A percentile compares a stretch with the other conserved stretches of the same genome.
phyloP scores from a whole-genome alignment of 2,797 vertebrate species.

The Lepidocolaptes lacrymiger region DNA sequence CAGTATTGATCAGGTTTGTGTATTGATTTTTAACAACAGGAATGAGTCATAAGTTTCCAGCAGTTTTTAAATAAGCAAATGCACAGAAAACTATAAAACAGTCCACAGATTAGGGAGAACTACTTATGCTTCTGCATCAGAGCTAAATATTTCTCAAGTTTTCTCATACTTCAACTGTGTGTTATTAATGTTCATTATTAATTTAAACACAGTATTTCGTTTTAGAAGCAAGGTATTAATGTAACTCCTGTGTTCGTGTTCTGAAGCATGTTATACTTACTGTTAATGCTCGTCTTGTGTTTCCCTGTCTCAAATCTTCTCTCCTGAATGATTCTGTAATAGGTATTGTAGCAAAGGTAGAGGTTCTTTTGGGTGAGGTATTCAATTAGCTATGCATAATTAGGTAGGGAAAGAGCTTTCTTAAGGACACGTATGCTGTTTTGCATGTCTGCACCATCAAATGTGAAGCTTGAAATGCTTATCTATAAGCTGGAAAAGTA shows the following conservation, averaged over 20 bases:
- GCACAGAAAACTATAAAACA: background rate
- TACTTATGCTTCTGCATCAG: background rate
- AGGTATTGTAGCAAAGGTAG: background rate
- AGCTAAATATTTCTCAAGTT: background rate
- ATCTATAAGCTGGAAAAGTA: background rate
- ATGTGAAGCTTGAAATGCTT: background rate
- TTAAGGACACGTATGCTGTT: background rate
- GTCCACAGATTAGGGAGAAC: background rate
- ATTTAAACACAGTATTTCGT: background rate
- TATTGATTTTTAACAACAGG: background rate
- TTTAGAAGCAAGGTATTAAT: background rate
- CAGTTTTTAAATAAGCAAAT: background rate
- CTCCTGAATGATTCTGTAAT: background rate
- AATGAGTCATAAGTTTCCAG: background rate
- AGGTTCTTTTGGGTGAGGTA: background rate
- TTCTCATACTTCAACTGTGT: background rate
- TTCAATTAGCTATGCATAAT: background rate
- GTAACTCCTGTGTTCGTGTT: background rate
- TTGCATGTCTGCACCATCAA: background rate
- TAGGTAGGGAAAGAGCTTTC: background rate
- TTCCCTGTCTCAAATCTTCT: background rate
- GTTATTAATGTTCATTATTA: background rate
- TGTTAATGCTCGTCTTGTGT: background rate
- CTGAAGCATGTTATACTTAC: background rate
- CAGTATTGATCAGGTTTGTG: constrained; percentile 91